Conservation (phyloP, 1,140 invertebrate genomes). For the Andrena cerasifolii region DNA sequence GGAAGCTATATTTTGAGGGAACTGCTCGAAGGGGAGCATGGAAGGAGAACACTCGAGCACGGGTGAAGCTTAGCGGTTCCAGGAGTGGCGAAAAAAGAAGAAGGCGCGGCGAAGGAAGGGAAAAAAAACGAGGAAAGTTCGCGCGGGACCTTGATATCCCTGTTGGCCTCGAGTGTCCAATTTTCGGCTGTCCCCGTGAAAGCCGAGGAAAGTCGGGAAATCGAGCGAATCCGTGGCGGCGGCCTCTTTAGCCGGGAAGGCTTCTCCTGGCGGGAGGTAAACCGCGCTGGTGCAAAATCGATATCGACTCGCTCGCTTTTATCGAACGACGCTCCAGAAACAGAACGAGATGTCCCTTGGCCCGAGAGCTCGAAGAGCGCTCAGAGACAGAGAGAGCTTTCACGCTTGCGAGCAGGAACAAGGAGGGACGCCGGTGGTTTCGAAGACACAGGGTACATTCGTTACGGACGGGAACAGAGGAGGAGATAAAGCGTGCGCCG, state of each 20-base stretch:
- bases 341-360: slow-evolving; percentile 2
- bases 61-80: background rate
- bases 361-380: background rate
- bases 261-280: background rate
- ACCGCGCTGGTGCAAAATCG: slow-evolving; percentile 29
- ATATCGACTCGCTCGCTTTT: slow-evolving; percentile 45
- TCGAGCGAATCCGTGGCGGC: background rate
- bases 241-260: background rate
- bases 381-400: background rate
- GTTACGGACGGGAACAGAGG: background rate
- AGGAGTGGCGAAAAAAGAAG: no score
- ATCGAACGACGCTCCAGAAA: slow-evolving; percentile 34
- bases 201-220: background rate
- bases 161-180: background rate
- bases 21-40: no score
- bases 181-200: slow-evolving; percentile 5
- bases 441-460: no score
- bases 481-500: background rate
- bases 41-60: background rate
- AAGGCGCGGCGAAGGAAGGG: background rate
- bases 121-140: background rate
- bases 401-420: background rate
- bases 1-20: no score
- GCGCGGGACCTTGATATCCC: background rate
- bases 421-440: no score